Evolutionary conservation across 2,888 invertebrate species (phyloP), one percentile per base, ranked within the genome.

Genomic region (Tupiocoris notatus): DNA sequence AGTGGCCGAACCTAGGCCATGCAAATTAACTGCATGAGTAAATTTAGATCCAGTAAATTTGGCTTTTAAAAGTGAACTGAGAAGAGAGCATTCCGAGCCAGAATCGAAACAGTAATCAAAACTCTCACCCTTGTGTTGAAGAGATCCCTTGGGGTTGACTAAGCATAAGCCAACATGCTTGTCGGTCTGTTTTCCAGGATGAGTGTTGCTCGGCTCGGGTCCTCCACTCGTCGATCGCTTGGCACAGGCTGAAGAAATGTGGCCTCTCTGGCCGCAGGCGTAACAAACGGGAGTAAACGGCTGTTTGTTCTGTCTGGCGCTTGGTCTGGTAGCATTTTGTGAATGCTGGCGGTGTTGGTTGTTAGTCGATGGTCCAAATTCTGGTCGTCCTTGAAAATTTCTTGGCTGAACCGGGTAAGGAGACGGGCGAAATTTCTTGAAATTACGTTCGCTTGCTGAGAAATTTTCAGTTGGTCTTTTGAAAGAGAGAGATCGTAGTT

Each of bases 51-150:
- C 64, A 64, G 21, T 6, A 64, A 65, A 18, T 62, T 62, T 62
- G 2, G 2, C 16, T 2, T 20, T 62, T 62, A 16, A 62, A 62
- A 21, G 3, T 62, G 62, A 62, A 22, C 62, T 16, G 22, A 62
- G 59, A 59, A 23, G 18, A 64, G 64, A 65, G 65, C 65, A 65
- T 20, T 65, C 17, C 39, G 65, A 39, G 39, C 25, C 62, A 20
- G 62, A 62, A 22, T 9, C 62, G 22, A 20, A 62, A 62, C 2
- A 18, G 62, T 62, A 18, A 18, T 16, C 22, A 20, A 59, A 62
- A 62, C 62, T 2, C 7, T 62, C 62, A 62, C 62, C 62, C 6
- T 62, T 21, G 22, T 62, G 62, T 20, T 2, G 2, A 6, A 9
- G 20, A 22, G 62, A 6, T 62, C 20, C 62, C 62, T 9, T 62